phyloP scores from a whole-genome alignment of 2,113 vertebrate species.

The Saccopteryx bilineata region DNA sequence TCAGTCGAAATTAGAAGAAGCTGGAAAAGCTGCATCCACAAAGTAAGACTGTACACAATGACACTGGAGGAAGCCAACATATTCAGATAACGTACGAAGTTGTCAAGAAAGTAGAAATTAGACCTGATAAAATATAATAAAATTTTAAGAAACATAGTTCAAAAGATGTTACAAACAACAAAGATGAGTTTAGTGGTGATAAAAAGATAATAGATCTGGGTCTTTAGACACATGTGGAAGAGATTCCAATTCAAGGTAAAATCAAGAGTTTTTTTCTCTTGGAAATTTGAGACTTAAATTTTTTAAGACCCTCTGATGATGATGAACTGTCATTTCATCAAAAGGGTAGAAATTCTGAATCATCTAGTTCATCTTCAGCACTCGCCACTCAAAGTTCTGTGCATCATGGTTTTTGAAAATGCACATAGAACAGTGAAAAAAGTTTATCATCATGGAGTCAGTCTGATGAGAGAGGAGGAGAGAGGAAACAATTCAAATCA shows the following conservation, averaged over 20 bases:
- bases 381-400: constrained; percentile 66
- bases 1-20: constrained; percentile 93
- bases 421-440: constrained; percentile 84
- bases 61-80: constrained; percentile 85
- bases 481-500: constrained; percentile 76
- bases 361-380: constrained; percentile 64
- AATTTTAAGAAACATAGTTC: constrained; percentile 62
- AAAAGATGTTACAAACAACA: not conserved
- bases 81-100: constrained; percentile 71
- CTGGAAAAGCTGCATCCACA: constrained; percentile 89
- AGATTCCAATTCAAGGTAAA: constrained; percentile 73
- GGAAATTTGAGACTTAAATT: constrained; percentile 91
- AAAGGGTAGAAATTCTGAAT: constrained; percentile 73
- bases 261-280: constrained; percentile 74
- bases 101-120: constrained; percentile 68
- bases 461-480: constrained; percentile 75
- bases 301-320: constrained; percentile 92
- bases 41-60: constrained; percentile 80
- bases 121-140: constrained; percentile 64
- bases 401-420: constrained; percentile 88
- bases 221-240: constrained; percentile 37
- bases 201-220: constrained; percentile 66
- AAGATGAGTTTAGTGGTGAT: constrained; percentile 51
- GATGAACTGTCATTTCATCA: constrained; percentile 81
- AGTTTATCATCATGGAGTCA: constrained; percentile 49